Evolutionary conservation across 1,140 invertebrate genomes (phyloP).

Genomic region (Theocolax elegans): DNA sequence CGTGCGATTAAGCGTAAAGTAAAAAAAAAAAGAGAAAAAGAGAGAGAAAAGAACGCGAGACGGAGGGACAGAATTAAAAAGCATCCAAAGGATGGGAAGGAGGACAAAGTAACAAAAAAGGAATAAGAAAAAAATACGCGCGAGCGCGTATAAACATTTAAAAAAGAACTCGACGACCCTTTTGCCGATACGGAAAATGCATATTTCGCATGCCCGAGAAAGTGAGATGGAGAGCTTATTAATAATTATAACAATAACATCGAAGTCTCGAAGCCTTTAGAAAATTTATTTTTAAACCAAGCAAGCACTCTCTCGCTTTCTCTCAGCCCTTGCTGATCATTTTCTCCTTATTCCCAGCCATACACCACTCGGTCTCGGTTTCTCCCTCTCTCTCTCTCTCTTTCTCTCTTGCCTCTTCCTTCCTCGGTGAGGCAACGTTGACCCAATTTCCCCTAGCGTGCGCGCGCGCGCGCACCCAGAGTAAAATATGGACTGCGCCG

Average conservation of each 20-base stretch:
- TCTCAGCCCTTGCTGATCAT: conserved; percentile 29
- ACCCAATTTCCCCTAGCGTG: conserved; percentile 33
- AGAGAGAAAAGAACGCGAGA: not conserved
- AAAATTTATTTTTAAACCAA: conserved; percentile 38
- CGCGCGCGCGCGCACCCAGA: conserved; percentile 9
- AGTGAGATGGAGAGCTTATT: conserved; percentile 36
- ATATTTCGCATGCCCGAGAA: not conserved
- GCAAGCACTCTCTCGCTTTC: not conserved
- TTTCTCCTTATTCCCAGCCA: conserved; percentile 32
- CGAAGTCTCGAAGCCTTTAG: conserved; percentile 27
- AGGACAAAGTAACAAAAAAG: not conserved
- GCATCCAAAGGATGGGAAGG: not conserved
- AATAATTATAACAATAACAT: conserved; percentile 36
- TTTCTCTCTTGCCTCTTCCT: conserved; percentile 15
- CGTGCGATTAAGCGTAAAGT: not conserved
- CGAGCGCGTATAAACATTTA: not conserved
- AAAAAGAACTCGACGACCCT: no score
- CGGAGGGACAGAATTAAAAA: not conserved
- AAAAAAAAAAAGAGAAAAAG: not conserved
- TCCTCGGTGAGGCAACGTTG: not conserved
- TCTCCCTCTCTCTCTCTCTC: conserved; percentile 22
- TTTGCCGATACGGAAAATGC: not conserved
- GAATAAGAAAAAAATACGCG: not conserved
- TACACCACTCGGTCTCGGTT: not conserved
- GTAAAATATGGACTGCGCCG: conserved; percentile 30